Conservation (phyloP, 2,888 invertebrate genomes). For the Chrysopilus asiliformis region DNA sequence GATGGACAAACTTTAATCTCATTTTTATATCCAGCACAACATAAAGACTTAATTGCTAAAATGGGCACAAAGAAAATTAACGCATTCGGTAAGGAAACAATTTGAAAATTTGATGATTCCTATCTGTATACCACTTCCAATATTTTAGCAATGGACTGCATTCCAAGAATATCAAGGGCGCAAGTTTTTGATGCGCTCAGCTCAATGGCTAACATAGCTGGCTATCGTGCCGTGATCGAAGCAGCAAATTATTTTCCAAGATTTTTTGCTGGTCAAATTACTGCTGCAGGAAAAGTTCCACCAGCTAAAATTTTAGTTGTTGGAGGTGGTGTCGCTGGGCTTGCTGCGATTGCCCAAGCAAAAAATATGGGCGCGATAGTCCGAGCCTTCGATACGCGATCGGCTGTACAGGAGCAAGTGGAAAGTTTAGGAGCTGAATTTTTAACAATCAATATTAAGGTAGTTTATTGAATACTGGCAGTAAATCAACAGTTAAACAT, state of each 20-base stretch:
- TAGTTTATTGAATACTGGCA: slow-evolving; percentile 31
- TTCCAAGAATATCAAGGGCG: slow-evolving; percentile 76
- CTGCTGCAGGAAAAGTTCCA: slow-evolving; percentile 78
- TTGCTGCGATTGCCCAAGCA: slow-evolving; percentile 67
- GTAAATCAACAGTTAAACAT: slow-evolving; percentile 2
- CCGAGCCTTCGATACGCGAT: slow-evolving; percentile 73
- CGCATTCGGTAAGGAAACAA: slow-evolving; percentile 53
- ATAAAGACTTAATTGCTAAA: slow-evolving; percentile 55
- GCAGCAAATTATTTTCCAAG: slow-evolving; percentile 82
- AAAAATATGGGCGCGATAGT: slow-evolving; percentile 83
- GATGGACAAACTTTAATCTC: slow-evolving; percentile 62
- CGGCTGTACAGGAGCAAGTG: slow-evolving; percentile 71
- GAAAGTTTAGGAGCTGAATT: slow-evolving; percentile 83
- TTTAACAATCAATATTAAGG: slow-evolving; percentile 62
- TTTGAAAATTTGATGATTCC: too few relatives aligned
- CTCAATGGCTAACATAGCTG: slow-evolving; percentile 84
- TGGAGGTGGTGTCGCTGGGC: slow-evolving; percentile 81
- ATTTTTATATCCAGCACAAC: slow-evolving; percentile 74
- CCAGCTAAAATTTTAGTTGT: slow-evolving; percentile 79
- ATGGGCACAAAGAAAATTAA: slow-evolving; percentile 57
- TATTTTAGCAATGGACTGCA: slow-evolving; percentile 85
- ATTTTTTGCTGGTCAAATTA: slow-evolving; percentile 83
- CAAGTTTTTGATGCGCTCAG: slow-evolving; percentile 83
- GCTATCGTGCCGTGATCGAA: slow-evolving; percentile 79
- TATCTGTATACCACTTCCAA: too few relatives aligned